Evolutionary conservation across 2,113 vertebrate species (phyloP), one percentile per base, ranked within the genome.

Genomic region (Xyrauchen texanus): DNA sequence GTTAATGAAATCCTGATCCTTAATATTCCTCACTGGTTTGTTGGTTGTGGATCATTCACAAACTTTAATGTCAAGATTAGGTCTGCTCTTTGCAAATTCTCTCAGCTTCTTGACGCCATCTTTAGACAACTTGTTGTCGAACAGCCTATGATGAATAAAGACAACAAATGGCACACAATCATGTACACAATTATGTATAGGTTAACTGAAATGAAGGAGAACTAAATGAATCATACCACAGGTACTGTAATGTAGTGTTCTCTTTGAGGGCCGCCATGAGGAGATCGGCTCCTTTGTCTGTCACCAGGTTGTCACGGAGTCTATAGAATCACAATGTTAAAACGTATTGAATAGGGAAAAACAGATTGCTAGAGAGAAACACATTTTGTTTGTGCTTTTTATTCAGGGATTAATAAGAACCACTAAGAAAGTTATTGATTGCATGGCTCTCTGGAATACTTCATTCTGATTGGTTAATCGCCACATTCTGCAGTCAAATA

Each of bases 51-150:
- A n/a, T 88, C 81, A 88, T 68, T 72, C 45, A 52, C 87, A 88
- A 61, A 81, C 84, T 79, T 88, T 88, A 53, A 88, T 87, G 65
- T 88, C 87, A 72, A 88, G 78, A 4, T 49, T 71, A 8, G 84
- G 15, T 75, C 83, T 78, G 42, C 16, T 78, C 49, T 81, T 88
- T 15, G 87, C 75, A 65, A 88, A 88, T 57, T 88, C 86, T 58
- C 82, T 85, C 4, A 88, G 68, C 61, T 68, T 75, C 62, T 42
- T 80, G 7, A 88, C 87, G 12, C 87, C 83, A 12, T 85, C 83
- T 64, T 84, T 88, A 7, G 87, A 82, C 5, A 88, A 57, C 76
- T 87, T 88, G 82, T 88, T 88, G 86, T 88, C 87, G 77, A 85
- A 85, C 80, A 87, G n/a, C 86, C 84, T 86, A 58, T 5, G 63